phyloP scores from a whole-genome alignment of 2,888 invertebrate species.

The Monochamus alternatus region DNA sequence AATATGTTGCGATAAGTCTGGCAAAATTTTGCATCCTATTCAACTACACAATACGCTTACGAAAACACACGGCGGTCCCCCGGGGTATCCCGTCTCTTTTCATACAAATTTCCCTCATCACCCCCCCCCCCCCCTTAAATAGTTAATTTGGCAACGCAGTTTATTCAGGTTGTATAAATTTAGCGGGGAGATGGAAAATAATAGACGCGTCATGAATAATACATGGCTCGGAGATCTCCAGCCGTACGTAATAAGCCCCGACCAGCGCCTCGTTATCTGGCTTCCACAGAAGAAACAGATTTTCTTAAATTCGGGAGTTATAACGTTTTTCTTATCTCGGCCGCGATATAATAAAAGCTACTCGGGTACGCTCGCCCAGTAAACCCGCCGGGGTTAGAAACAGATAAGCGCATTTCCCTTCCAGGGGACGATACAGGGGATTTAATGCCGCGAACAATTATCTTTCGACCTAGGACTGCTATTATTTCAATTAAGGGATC shows the following conservation, averaged over 20 bases:
- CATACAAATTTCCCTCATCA: not conserved
- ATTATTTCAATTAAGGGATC: not conserved
- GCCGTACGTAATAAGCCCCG: not conserved
- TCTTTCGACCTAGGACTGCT: not conserved
- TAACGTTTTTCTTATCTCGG: constrained; percentile 1
- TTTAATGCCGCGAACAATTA: not conserved
- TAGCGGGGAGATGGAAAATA: constrained; percentile 19
- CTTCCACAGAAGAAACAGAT: constrained; percentile 1
- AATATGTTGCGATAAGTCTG: too few species aligned
- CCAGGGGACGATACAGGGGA: not conserved
- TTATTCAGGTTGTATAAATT: constrained; percentile 21
- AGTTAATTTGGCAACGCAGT: not conserved
- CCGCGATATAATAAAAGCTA: constrained; percentile 9
- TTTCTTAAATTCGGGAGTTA: constrained; percentile 2
- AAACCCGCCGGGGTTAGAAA: not conserved
- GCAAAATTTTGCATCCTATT: too few species aligned
- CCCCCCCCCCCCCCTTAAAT: not conserved
- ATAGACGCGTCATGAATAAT: constrained; percentile 31
- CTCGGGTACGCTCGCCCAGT: not conserved
- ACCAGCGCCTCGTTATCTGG: constrained; percentile 4
- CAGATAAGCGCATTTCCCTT: not conserved
- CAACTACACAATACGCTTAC: too few species aligned
- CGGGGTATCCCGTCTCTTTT: too few species aligned
- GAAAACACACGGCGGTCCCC: too few species aligned
- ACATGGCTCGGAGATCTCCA: constrained; percentile 7